Conservation (phyloP, 2,113 vertebrate genomes). For the Leuciscus idus region DNA sequence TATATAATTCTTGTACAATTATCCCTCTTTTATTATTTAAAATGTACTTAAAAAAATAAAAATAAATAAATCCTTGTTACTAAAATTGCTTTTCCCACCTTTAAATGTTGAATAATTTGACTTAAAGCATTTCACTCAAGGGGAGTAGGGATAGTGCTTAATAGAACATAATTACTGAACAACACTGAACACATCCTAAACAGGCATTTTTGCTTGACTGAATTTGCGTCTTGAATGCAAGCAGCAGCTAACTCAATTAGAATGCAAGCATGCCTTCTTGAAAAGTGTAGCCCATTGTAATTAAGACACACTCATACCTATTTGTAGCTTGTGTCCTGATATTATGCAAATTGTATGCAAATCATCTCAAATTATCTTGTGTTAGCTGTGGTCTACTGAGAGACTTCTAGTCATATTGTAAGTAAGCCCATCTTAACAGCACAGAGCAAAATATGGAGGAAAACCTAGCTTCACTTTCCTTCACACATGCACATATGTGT, state of each 20-base stretch:
- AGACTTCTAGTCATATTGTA: slow-evolving; percentile 74
- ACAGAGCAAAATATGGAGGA: slow-evolving; percentile 37
- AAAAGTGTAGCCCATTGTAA: slow-evolving; percentile 78
- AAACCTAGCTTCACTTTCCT: neutral
- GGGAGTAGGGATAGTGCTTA: slow-evolving; percentile 53
- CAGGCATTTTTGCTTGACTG: slow-evolving; percentile 64
- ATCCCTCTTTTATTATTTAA: neutral
- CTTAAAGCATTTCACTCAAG: slow-evolving; percentile 51
- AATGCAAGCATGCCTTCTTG: slow-evolving; percentile 77
- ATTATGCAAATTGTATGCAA: slow-evolving; percentile 82
- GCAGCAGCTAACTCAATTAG: slow-evolving; percentile 72
- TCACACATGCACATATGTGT: neutral
- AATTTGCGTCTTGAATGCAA: slow-evolving; percentile 62
- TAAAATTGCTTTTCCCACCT: neutral
- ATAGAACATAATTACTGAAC: slow-evolving; percentile 74
- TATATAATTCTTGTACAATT: neutral
- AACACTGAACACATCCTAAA: slow-evolving; percentile 66
- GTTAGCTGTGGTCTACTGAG: slow-evolving; percentile 72
- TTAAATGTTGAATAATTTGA: neutral
- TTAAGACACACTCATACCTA: slow-evolving; percentile 81
- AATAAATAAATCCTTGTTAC: neutral
- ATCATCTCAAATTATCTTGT: slow-evolving; percentile 77
- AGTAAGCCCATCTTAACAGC: slow-evolving; percentile 55
- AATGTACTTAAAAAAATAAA: neutral
- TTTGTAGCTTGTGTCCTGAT: slow-evolving; percentile 81